Evolutionary conservation across 1,140 invertebrate genomes (phyloP).

Genomic region (Scaptomyza hsui): DNA sequence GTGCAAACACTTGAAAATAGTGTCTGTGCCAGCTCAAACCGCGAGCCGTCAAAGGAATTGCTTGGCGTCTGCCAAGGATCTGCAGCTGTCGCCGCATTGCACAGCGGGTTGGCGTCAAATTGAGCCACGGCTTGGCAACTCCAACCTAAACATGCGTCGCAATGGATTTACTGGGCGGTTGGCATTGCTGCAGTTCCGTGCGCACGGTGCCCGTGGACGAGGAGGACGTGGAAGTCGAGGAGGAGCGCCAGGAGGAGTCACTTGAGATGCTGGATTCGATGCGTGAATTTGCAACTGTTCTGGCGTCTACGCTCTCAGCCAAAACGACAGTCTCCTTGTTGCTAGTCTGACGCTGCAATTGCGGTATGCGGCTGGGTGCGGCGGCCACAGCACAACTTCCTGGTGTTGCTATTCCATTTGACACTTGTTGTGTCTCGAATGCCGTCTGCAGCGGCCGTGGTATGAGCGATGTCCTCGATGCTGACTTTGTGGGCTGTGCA

Average conservation of each 20-base stretch:
- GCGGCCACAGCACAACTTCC: neutral
- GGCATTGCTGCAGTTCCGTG: constrained; percentile 74
- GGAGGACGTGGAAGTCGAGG: constrained; percentile 57
- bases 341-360: constrained; percentile 63
- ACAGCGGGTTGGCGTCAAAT: constrained; percentile 41
- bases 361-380: constrained; percentile 61
- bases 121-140: constrained; percentile 25
- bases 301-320: constrained; percentile 4
- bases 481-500: constrained; percentile 69
- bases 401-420: constrained; percentile 14
- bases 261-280: constrained; percentile 64
- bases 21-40: constrained; percentile 8
- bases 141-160: constrained; percentile 63
- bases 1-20: constrained; percentile 48
- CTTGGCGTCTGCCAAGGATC: constrained; percentile 30
- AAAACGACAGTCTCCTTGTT: constrained; percentile 46
- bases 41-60: constrained; percentile 41
- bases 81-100: constrained; percentile 43
- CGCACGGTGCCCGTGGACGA: constrained; percentile 80
- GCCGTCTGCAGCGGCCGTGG: constrained; percentile 45
- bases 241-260: constrained; percentile 54
- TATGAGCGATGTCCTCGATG: constrained; percentile 62
- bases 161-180: constrained; percentile 56
- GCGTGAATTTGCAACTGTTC: constrained; percentile 38
- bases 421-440: constrained; percentile 6